Evolutionary conservation across 2,113 vertebrate genomes (phyloP), one percentile per base, ranked within the genome.

Genomic region (Falcunculus frontatus): DNA sequence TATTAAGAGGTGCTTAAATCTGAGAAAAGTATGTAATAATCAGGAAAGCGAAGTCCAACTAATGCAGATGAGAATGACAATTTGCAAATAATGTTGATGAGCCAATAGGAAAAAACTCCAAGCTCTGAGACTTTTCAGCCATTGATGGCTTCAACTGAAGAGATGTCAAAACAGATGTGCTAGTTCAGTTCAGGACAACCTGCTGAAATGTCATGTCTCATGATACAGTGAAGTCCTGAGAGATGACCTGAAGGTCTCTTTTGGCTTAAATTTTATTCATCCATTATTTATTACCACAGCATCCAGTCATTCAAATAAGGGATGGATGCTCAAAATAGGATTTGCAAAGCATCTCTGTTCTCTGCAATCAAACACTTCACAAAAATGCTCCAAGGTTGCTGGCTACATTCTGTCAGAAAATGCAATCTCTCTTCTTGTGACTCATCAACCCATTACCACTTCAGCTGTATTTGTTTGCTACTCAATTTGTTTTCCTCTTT

Each of bases 201-300:
- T 82, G 81, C 85, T 63, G 65, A 90, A 93, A 85, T 91, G 57
- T 76, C 85, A 69, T 27, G 44, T 79, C 78, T 78, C 6, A 5
- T 60, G 78, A 83, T 22, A 79, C 44, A 84, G 13, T 49, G 44
- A 91, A 91, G 62, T 68, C 82, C 78, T 50, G 53, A 90, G 65
- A 91, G 67, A 65, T 50, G 62, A 91, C 53, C 49, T 56, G 57
- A 93, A 90, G 82, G 78, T 82, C 74, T 16, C 39, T 78, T 91
- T 63, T 25, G n/a, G 67, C 70, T 89, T 83, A 69, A 92, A 93
- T 90, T 89, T 83, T 64, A 64, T 77, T 74, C 46, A 79, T 69
- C 37, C 79, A 68, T 91, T 78, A 95, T 85, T 94, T 85, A 88
- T 96, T 69, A 88, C 22, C 75, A 90, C 55, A 91, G 59, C 44